Conservation (phyloP, 2,113 vertebrate species). For the Callorhinus ursinus region DNA sequence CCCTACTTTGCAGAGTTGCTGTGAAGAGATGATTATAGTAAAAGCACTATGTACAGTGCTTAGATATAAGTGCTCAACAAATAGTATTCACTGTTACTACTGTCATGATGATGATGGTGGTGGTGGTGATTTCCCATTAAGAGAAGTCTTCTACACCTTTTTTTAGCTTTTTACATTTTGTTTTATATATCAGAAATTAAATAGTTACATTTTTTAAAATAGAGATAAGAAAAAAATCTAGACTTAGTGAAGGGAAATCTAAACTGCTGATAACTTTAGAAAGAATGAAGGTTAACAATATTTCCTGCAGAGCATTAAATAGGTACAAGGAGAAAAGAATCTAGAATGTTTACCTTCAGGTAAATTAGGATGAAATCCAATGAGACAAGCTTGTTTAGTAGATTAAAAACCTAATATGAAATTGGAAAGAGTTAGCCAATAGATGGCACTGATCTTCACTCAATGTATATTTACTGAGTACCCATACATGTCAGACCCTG, state of each 20-base stretch:
- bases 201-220: not conserved
- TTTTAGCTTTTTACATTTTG: not conserved
- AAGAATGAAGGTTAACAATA: not conserved
- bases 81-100: not conserved
- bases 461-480: not conserved
- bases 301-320: not conserved
- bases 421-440: not conserved
- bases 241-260: not conserved
- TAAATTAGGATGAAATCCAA: not conserved
- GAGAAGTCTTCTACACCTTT: not conserved
- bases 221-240: not conserved
- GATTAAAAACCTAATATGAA: not conserved
- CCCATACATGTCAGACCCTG: rapidly evolving
- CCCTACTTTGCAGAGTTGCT: not conserved
- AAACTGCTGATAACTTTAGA: not conserved
- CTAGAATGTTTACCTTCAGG: not conserved
- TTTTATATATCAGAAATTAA: not conserved
- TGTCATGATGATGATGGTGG: not conserved
- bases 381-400: not conserved
- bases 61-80: not conserved
- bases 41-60: not conserved
- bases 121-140: not conserved
- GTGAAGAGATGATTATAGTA: not conserved
- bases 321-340: not conserved
- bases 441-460: not conserved